phyloP scores from a whole-genome alignment of 1,140 invertebrate species.

The Carcinoscorpius rotundicauda region DNA sequence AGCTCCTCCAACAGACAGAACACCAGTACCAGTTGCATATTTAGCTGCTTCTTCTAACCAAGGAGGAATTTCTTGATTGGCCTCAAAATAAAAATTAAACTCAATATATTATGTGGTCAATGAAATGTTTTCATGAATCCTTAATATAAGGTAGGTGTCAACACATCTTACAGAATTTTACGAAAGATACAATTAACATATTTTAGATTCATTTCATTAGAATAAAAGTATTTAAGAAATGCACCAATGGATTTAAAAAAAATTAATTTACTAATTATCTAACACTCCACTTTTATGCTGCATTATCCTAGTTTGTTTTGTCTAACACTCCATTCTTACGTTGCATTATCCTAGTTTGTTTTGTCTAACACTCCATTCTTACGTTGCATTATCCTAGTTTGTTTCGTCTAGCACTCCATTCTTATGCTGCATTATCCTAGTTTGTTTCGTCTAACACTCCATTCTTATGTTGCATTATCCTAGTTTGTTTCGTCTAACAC shows the following conservation, averaged over 20 bases:
- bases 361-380: too few species aligned
- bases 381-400: too few species aligned
- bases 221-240: background rate
- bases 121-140: background rate
- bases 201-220: background rate
- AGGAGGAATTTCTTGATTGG: slow-evolving; percentile 12
- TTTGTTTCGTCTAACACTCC: too few species aligned
- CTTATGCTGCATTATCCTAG: too few species aligned
- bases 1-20: slow-evolving; percentile 1
- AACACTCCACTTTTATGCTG: too few species aligned
- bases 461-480: too few species aligned
- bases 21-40: slow-evolving; percentile 3
- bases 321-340: too few species aligned
- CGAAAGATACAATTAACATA: background rate
- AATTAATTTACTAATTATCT: too few species aligned
- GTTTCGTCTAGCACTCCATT: too few species aligned
- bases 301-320: too few species aligned
- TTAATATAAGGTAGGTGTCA: background rate
- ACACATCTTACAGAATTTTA: background rate
- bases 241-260: background rate
- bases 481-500: too few species aligned
- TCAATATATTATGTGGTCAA: background rate
- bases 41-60: slow-evolving; percentile 16
- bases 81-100: slow-evolving; percentile 3
- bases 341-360: too few species aligned